Evolutionary conservation across 2,888 invertebrate species (phyloP).

Genomic region (Lacanobia wlatinum): DNA sequence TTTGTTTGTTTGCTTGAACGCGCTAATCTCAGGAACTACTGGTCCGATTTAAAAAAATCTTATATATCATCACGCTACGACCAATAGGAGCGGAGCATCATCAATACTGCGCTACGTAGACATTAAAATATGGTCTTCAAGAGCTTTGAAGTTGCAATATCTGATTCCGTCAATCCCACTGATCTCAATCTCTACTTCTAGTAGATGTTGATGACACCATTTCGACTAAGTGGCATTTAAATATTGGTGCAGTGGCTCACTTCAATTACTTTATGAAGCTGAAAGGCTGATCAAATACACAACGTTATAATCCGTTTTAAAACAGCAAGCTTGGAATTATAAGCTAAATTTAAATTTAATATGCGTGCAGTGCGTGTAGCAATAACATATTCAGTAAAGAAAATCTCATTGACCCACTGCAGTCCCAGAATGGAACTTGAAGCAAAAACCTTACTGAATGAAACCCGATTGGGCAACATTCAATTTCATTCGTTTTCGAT

Average conservation of each 20-base stretch:
- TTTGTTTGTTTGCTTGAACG: too few species aligned
- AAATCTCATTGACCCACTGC: slow-evolving; percentile 60
- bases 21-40: too few species aligned
- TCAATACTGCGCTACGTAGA: too few species aligned
- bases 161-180: background rate
- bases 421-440: slow-evolving; percentile 38
- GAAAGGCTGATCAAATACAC: too few species aligned
- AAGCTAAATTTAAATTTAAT: slow-evolving; percentile 10
- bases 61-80: too few species aligned
- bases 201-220: background rate
- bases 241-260: too few species aligned
- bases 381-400: slow-evolving; percentile 17
- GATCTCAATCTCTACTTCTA: background rate
- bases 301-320: background rate
- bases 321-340: background rate
- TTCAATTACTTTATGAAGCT: too few species aligned
- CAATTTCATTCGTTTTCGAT: slow-evolving; percentile 49
- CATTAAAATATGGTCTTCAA: too few species aligned
- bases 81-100: too few species aligned
- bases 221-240: background rate
- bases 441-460: slow-evolving; percentile 50
- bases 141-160: too few species aligned
- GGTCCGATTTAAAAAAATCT: too few species aligned
- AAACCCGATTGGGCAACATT: slow-evolving; percentile 41
- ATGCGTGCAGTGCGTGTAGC: background rate